Evolutionary conservation across 2,113 vertebrate species (phyloP).

Genomic region (Lepus europaeus): DNA sequence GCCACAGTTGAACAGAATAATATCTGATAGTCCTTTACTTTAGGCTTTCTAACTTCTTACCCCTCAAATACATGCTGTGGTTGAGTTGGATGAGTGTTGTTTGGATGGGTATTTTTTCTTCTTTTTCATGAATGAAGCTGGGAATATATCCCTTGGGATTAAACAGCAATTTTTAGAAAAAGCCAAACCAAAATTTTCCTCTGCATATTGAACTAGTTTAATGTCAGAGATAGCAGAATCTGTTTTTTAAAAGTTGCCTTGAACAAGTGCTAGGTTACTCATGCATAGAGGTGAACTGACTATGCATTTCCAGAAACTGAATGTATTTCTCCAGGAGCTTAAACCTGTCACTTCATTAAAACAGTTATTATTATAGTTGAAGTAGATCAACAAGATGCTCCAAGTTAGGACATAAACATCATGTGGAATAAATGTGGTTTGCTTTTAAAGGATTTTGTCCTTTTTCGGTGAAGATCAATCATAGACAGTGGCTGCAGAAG

Average conservation of each 20-base stretch:
- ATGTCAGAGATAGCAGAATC: not conserved
- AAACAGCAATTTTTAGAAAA: constrained; percentile 47
- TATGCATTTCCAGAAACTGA: not conserved
- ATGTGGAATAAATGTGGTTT: not conserved
- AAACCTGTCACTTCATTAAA: not conserved
- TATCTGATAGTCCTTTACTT: not conserved
- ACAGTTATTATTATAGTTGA: not conserved
- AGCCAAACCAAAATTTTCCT: constrained; percentile 2
- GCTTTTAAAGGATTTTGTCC: not conserved
- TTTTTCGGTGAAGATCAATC: not conserved
- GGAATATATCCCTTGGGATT: not conserved
- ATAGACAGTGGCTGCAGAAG: not conserved
- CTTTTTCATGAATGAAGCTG: not conserved
- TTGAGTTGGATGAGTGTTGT: not conserved
- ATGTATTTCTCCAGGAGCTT: not conserved
- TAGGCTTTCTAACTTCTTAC: not conserved
- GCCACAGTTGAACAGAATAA: no score
- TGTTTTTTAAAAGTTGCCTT: not conserved
- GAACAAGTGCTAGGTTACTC: not conserved
- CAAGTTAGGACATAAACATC: not conserved
- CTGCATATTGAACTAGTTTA: not conserved
- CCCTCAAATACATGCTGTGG: not conserved
- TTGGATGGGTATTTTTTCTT: not conserved
- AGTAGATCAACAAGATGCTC: not conserved
- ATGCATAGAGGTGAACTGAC: not conserved